Conservation (phyloP, 1,140 invertebrate species). For the Bicyclus anynana region DNA sequence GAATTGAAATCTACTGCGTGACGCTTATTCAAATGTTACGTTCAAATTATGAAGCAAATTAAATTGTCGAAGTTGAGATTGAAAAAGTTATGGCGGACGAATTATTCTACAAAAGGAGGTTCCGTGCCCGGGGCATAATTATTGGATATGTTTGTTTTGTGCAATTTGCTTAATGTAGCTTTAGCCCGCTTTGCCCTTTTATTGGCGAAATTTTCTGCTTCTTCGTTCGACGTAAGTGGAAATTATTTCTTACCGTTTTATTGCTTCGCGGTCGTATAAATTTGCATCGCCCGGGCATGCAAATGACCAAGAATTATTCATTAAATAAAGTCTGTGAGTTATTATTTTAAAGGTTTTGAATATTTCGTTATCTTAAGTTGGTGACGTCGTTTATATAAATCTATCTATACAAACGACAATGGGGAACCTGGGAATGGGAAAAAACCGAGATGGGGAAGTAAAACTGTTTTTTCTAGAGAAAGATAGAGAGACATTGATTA, state of each 20-base stretch:
- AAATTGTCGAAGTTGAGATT: conserved; percentile 73
- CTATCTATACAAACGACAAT: too few relatives aligned
- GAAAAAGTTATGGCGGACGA: conserved; percentile 69
- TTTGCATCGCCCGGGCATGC: conserved; percentile 14
- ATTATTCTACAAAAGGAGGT: conserved; percentile 60
- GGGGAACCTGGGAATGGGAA: too few relatives aligned
- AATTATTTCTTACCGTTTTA: conserved; percentile 59
- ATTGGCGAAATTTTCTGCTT: conserved; percentile 47
- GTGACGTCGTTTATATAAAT: too few relatives aligned
- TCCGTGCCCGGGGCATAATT: conserved; percentile 49
- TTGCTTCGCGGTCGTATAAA: conserved; percentile 42
- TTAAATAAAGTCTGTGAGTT: neutral
- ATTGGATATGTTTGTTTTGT: conserved; percentile 61
- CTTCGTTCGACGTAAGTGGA: conserved; percentile 50
- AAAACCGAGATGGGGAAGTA: too few relatives aligned
- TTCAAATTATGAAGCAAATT: conserved; percentile 53
- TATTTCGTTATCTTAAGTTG: too few relatives aligned
- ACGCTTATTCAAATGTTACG: conserved; percentile 58
- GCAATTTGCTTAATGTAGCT: conserved; percentile 67
- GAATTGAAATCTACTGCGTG: conserved; percentile 36
- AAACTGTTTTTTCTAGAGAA: too few relatives aligned
- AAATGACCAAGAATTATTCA: neutral
- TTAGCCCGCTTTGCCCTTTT: conserved; percentile 33
- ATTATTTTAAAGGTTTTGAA: neutral
- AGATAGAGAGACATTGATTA: too few relatives aligned